These are phyloP conservation scores for Nasonovia ribisnigri DNA, from an alignment of 2,888 invertebrate genomes.

Conservation along the genomic window DNA sequence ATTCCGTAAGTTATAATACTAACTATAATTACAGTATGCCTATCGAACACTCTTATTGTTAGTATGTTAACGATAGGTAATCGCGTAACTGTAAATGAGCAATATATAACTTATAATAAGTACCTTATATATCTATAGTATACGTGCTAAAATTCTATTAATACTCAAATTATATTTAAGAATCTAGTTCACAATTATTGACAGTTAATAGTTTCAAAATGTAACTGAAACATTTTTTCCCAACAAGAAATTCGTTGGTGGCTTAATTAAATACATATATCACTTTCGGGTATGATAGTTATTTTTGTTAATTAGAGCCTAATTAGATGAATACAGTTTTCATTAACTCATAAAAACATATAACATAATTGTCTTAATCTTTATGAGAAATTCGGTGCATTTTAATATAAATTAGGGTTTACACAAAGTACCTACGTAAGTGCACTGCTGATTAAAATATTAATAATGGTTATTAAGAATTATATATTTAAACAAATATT, in stretches of 20 bases:
- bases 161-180: neutral
- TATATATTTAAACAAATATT: neutral
- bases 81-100: neutral
- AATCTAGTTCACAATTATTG: neutral
- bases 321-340: neutral
- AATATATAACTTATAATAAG: no score
- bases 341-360: neutral
- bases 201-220: neutral
- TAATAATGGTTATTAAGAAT: neutral
- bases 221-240: neutral
- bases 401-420: neutral
- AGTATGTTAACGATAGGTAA: neutral
- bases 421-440: neutral
- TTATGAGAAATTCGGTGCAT: neutral
- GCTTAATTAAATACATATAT: neutral
- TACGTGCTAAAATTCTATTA: no score
- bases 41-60: neutral
- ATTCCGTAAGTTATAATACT: neutral
- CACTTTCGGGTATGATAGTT: neutral
- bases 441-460: neutral
- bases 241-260: neutral
- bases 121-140: neutral
- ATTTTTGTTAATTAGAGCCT: neutral
- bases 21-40: neutral
- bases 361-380: neutral